phyloP scores from a whole-genome alignment of 2,888 invertebrate species.

The Crossocerus cetratus region DNA sequence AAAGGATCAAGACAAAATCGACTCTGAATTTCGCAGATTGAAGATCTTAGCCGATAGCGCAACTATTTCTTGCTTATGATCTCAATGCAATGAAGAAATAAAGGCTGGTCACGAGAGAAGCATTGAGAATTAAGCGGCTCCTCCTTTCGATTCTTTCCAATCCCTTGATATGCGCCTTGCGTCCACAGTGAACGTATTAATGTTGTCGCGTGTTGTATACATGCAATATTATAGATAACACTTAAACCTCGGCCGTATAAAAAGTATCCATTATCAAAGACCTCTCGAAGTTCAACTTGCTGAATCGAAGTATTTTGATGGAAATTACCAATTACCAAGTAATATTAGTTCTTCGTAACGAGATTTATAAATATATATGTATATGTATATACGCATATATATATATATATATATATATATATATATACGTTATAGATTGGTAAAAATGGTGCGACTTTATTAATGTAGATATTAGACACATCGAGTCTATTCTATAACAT shows the following conservation, averaged over 20 bases:
- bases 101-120: conserved; percentile 14
- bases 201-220: conserved; percentile 15
- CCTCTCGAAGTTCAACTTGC: too few relatives aligned
- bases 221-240: conserved; percentile 12
- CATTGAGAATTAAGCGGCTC: conserved; percentile 8
- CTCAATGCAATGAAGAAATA: conserved; percentile 10
- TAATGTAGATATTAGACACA: too few relatives aligned
- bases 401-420: too few relatives aligned
- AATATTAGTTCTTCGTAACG: too few relatives aligned
- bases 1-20: conserved; percentile 48
- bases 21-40: conserved; percentile 29
- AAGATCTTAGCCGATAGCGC: conserved; percentile 15
- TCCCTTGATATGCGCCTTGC: conserved; percentile 15
- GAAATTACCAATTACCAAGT: too few relatives aligned
- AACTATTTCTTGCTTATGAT: conserved; percentile 25
- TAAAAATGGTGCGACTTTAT: too few relatives aligned
- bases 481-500: too few relatives aligned
- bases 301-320: too few relatives aligned
- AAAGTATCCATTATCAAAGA: conserved; percentile 3
- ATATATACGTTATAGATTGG: too few relatives aligned
- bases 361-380: too few relatives aligned
- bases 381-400: too few relatives aligned
- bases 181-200: conserved; percentile 50
- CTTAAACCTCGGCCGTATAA: conserved; percentile 13
- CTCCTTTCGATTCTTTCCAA: not conserved